Conservation (phyloP, 2,113 vertebrate genomes). For the Agapornis roseicollis region DNA sequence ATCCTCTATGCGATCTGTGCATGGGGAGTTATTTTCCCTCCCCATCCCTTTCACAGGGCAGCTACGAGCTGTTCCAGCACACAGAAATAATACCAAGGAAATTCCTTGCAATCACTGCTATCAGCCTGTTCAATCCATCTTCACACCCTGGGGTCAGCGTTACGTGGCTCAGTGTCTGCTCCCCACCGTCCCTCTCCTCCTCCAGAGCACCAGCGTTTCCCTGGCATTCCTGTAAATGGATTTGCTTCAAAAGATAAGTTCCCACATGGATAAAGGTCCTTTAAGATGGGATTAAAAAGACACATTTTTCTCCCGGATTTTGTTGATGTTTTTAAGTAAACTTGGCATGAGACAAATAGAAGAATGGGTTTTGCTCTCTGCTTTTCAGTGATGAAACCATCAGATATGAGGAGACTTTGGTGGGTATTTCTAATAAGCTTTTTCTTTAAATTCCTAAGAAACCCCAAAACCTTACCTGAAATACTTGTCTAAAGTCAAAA, state of each 20-base stretch:
- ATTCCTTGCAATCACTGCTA: not conserved
- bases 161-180: fast-evolving
- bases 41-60: not conserved
- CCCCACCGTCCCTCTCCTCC: not conserved
- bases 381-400: not conserved
- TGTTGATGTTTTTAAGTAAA: constrained; percentile 11
- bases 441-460: not conserved
- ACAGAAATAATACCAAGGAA: not conserved
- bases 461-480: not conserved
- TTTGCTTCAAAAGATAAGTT: constrained; percentile 33
- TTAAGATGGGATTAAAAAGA: constrained; percentile 46
- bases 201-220: not conserved
- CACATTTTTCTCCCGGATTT: not conserved
- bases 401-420: not conserved
- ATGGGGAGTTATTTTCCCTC: fast-evolving
- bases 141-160: fast-evolving
- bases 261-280: constrained; percentile 15
- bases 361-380: fast-evolving
- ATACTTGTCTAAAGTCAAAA: not conserved
- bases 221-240: not conserved
- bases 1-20: not conserved
- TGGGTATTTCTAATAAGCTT: not conserved
- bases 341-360: not conserved
- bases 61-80: not conserved
- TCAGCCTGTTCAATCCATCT: not conserved